Conservation (phyloP, 2,797 vertebrate genomes). For the Fistularia commersonii region DNA sequence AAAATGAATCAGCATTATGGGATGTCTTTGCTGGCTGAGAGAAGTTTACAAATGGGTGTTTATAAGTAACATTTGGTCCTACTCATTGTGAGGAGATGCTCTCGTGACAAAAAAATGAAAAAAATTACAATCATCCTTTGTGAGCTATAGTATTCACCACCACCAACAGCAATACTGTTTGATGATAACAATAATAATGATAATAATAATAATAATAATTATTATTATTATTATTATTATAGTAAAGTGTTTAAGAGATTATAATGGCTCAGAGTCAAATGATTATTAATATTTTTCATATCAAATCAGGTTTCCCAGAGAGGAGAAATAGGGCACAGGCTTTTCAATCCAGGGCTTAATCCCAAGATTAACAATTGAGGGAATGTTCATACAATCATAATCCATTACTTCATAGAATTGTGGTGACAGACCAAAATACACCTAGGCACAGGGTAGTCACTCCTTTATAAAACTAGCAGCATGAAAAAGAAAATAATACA, state of each 20-base stretch:
- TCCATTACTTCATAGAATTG: conserved; percentile 33
- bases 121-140: not conserved
- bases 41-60: conserved; percentile 13
- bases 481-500: not conserved
- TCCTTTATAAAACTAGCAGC: not conserved
- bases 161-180: no score
- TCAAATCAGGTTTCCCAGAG: conserved; percentile 59
- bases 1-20: conserved; percentile 33
- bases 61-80: not conserved
- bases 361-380: conserved; percentile 61
- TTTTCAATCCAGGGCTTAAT: conserved; percentile 56
- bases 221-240: not conserved
- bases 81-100: conserved; percentile 30
- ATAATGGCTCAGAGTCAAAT: conserved; percentile 35
- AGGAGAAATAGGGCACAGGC: conserved; percentile 60
- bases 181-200: no score
- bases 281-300: conserved; percentile 63
- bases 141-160: no score
- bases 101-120: no score
- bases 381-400: conserved; percentile 40
- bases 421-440: conserved; percentile 21
- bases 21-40: not conserved
- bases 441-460: not conserved
- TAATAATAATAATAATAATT: no score
- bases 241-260: conserved; percentile 8